Base-by-base conservation (phyloP, 2,113 vertebrate genomes). In the Sinocyclocheilus rhinocerous region DNA sequence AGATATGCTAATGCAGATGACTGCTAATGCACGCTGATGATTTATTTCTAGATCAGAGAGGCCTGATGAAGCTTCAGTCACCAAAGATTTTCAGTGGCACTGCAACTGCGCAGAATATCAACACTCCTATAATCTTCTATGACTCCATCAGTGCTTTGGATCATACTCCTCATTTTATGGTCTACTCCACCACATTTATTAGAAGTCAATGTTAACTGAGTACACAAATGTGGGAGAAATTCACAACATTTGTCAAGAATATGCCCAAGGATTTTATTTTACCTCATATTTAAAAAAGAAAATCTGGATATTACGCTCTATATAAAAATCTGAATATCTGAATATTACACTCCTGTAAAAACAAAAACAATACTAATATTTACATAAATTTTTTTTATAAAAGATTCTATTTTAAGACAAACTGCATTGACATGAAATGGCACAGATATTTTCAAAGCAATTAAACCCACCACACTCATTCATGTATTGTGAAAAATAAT, bases 51-150 rank as follows among this genome's bases (percentile, higher is more conserved):
- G 61, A 82, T 67, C 61, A 69, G 80, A 69, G 42, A 29, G 26
- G 42, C 18, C 42, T 52, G 39, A 82, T 82, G 61, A 52, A 82
- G 42, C 79, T 81, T 67, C 79, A 81, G 59, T 81, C 36, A 81
- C 42, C 39, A 67, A 50, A 48, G 6, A 24, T 22, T 75, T 73
- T 59, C 22, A 81, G 15, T 16, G 12, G n/a, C n/a, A 26, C 24
- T 4, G 24, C 61, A 26, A 24, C 55, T 81, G 15, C 15, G 9
- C 57, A 42, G 8, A 81, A 81, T 61, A 81, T 26, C 42, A 81
- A 22, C 42, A 50, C 39, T 29, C 15, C 24, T 12, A 22, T 33
- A 69, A 29, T 67, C 61, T 50, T 65, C 42, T 45, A 26, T 45
- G 36, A 67, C 59, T 48, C 79, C 1, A 29, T 81, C 22, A 29